phyloP scores from a whole-genome alignment of 2,113 vertebrate species.

The Herpetotheres cachinnans region DNA sequence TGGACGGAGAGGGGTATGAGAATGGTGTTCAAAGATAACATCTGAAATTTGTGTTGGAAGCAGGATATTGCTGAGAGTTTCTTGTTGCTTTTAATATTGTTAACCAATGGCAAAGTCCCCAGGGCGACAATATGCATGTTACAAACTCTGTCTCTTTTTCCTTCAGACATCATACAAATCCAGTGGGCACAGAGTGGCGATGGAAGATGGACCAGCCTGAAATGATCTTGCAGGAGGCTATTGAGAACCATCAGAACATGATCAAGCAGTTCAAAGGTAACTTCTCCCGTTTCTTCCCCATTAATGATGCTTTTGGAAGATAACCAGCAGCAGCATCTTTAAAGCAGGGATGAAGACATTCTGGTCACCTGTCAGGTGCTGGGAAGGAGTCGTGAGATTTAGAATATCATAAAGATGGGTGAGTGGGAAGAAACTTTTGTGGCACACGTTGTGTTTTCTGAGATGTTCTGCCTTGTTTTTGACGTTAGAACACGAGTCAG shows the following conservation, averaged over 20 bases:
- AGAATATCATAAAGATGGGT: background rate
- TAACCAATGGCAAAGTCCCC: background rate
- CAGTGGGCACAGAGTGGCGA: conserved; percentile 92
- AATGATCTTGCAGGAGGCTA: conserved; percentile 84
- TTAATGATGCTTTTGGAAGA: background rate
- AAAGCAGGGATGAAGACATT: background rate
- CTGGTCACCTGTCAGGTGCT: background rate
- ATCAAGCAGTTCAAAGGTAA: conserved; percentile 94
- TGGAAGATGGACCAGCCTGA: conserved; percentile 97
- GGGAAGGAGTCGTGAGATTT: background rate
- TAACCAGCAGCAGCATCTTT: background rate
- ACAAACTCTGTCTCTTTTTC: background rate
- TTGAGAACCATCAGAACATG: conserved; percentile 90
- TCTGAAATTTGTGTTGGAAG: background rate
- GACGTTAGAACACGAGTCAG: background rate
- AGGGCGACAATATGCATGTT: background rate
- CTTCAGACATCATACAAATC: conserved; percentile 92
- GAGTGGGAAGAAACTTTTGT: background rate
- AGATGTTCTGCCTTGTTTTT: background rate
- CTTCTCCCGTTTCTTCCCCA: background rate
- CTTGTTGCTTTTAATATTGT: background rate
- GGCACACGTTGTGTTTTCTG: background rate
- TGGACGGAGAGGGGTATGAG: background rate
- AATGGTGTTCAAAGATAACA: background rate
- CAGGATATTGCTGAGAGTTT: background rate